Conservation (phyloP, 2,113 vertebrate genomes). For the Entelurus aequoreus region DNA sequence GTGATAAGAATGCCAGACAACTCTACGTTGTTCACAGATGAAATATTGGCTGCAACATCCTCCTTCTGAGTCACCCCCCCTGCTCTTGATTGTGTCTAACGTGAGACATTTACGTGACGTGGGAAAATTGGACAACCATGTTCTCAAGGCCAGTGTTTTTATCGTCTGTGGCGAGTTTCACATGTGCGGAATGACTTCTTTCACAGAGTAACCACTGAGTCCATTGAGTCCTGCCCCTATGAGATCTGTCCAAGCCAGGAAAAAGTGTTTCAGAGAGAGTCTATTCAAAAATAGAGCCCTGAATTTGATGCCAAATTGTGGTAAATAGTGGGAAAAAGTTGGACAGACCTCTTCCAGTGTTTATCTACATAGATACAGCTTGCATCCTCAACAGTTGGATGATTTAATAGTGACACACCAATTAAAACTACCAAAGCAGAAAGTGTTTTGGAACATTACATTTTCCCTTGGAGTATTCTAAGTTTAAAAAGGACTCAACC, state of each 20-base stretch:
- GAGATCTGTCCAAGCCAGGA: slow-evolving; percentile 42
- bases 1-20: slow-evolving; percentile 1
- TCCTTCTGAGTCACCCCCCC: neutral
- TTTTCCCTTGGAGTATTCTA: neutral
- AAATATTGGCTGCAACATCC: neutral
- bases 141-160: slow-evolving; percentile 38
- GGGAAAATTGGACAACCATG: slow-evolving; percentile 14
- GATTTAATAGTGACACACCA: neutral
- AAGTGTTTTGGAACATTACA: neutral
- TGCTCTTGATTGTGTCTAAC: neutral
- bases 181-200: slow-evolving; percentile 26
- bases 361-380: slow-evolving; percentile 4
- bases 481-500: too few species aligned
- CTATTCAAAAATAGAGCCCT: slow-evolving; percentile 46
- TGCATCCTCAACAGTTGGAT: neutral
- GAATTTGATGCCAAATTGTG: slow-evolving; percentile 26
- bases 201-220: slow-evolving; percentile 33
- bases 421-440: neutral
- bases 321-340: slow-evolving; percentile 9
- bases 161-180: slow-evolving; percentile 29
- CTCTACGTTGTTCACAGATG: neutral
- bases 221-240: slow-evolving; percentile 24
- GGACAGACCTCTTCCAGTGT: slow-evolving; percentile 8
- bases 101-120: neutral
- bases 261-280: slow-evolving; percentile 40